Base-by-base conservation (phyloP, 2,797 vertebrate species). In the Chloroceryle amazona region DNA sequence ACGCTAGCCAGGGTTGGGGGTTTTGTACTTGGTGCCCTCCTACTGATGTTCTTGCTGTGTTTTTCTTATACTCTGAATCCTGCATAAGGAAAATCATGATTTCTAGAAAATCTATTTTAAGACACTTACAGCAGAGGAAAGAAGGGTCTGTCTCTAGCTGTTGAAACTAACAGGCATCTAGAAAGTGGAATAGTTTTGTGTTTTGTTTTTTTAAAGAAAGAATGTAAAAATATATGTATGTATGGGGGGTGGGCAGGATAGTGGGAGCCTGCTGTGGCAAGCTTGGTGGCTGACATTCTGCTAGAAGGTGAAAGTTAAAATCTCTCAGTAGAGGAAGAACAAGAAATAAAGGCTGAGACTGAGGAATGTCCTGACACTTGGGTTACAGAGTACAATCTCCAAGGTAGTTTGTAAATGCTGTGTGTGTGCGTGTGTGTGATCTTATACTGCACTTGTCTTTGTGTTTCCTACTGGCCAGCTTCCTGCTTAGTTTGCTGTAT, bases 391-490 rank as follows among this genome's bases (percentile, higher is more conserved):
- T 66, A 57, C 20, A 15, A 31, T 61, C n/a, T 81, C 29, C 55
- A 70, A 57, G 57, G 7, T 57, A 61, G 52, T 52, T 81, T 93
- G 37, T 81, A 37, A 37, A 52, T 21, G 46, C 52, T 80, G 8
- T 33, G 37, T 22, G 39, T 66, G 46, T 79, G 8, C 22, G 3
- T n/a, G 22, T 63, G 9, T 66, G 57, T 20, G 66, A 28, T 60
- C 39, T 94, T 63, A 20, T 1, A 25, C 21, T 81, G 67, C 90
- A 92, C 92, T 96, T 95, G 93, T 89, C 60, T 92, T 65, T 76
- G 42, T 84, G 46, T 78, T 95, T 85, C 44, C 67, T 52, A 39
- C 54, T 70, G 52, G 44, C 41, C 33, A 83, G 67, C 67, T 82
- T 86, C 67, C 71, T 82, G 33, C 71, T 89, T 82, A 66, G 88